Percentiles rank a stretch among this genome's conserved stretches.
Evolutionary conservation across 2,888 invertebrate species (phyloP).

Genomic region (Nebria brevicollis): DNA sequence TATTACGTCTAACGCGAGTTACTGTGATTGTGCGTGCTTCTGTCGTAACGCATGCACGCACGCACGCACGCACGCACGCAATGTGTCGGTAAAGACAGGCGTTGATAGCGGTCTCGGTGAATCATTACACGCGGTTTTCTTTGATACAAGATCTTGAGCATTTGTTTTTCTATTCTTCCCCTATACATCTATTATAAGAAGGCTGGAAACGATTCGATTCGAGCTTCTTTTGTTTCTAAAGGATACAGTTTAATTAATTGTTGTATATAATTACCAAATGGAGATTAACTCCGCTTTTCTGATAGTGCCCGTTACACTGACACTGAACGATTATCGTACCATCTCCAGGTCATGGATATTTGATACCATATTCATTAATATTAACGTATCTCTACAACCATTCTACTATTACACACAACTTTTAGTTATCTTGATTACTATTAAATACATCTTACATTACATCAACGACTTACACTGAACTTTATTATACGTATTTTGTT

Average conservation of each 20-base stretch:
- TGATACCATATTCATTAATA: background rate
- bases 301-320: background rate
- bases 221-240: background rate
- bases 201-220: background rate
- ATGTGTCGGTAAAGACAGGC: background rate
- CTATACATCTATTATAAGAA: constrained; percentile 1
- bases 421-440: no score
- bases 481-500: no score
- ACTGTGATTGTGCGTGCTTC: constrained; percentile 20
- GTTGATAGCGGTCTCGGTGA: constrained; percentile 11
- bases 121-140: background rate
- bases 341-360: background rate
- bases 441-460: no score
- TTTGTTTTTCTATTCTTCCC: background rate
- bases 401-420: no score
- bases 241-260: background rate
- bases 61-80: constrained; percentile 11
- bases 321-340: background rate
- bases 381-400: background rate
- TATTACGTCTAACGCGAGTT: constrained; percentile 50
- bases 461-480: no score
- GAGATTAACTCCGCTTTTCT: background rate
- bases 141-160: constrained; percentile 1
- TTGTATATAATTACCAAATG: background rate
- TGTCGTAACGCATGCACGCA: background rate